phyloP scores from a whole-genome alignment of 2,113 vertebrate species.

The Megaleporinus macrocephalus region DNA sequence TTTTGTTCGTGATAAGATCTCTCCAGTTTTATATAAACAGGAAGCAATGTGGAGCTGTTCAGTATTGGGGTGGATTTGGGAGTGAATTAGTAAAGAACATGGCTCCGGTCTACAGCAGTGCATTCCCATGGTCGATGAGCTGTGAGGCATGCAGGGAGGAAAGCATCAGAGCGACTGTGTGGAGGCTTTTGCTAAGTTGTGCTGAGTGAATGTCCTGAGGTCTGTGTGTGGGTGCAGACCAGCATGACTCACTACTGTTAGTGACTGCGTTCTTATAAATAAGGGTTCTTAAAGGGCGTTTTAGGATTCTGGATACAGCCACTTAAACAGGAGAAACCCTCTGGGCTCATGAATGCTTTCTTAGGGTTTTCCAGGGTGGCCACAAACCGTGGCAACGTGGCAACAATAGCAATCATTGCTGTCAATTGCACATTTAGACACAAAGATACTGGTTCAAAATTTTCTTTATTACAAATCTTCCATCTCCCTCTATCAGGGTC shows the following conservation, averaged over 20 bases:
- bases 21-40: constrained; percentile 1
- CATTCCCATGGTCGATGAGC: constrained; percentile 22
- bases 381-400: constrained; percentile 10
- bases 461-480: not conserved
- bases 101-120: constrained; percentile 7
- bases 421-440: not conserved
- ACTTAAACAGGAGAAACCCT: constrained; percentile 20
- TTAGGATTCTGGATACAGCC: not conserved
- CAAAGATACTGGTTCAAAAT: not conserved
- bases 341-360: constrained; percentile 23
- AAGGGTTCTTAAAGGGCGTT: constrained; percentile 29
- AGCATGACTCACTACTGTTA: constrained; percentile 52
- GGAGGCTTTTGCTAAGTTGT: constrained; percentile 35
- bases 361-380: constrained; percentile 17
- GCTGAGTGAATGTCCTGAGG: constrained; percentile 42
- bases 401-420: not conserved
- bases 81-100: not conserved
- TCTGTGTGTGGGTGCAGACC: constrained; percentile 47
- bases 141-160: not conserved
- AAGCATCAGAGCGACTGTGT: constrained; percentile 30
- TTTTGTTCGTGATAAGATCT: constrained; percentile 44
- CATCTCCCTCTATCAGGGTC: too few relatives aligned
- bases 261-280: constrained; percentile 41
- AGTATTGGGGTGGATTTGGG: not conserved
- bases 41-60: constrained; percentile 10